Evolutionary conservation across 2,113 vertebrate genomes (phyloP).

Genomic region (Elanus axillaris): DNA sequence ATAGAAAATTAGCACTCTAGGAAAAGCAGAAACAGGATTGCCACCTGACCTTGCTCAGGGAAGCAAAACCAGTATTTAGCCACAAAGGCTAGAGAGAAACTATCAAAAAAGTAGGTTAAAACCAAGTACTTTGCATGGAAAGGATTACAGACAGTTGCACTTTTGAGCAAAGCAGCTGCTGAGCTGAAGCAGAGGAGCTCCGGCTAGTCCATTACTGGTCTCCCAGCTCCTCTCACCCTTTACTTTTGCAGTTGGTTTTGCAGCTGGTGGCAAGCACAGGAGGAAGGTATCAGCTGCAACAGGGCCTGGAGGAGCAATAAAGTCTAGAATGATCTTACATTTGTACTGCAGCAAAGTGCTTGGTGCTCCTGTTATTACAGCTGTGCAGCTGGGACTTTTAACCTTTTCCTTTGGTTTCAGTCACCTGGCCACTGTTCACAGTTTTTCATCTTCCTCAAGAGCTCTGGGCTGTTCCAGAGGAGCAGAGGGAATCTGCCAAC

Average conservation of each 20-base stretch:
- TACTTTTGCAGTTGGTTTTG: background rate
- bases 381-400: background rate
- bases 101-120: background rate
- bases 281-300: background rate
- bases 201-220: background rate
- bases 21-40: background rate
- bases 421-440: background rate
- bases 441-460: background rate
- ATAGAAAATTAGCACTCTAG: background rate
- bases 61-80: background rate
- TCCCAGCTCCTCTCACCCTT: background rate
- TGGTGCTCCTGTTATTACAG: background rate
- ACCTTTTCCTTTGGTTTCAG: background rate
- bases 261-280: background rate
- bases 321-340: background rate
- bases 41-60: background rate
- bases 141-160: background rate
- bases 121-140: background rate
- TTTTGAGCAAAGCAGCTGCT: background rate
- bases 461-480: background rate
- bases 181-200: background rate
- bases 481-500: background rate
- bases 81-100: background rate
- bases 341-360: background rate
- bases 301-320: background rate